Conservation (phyloP, 2,113 vertebrate genomes). For the Corythornis madagascariensis region DNA sequence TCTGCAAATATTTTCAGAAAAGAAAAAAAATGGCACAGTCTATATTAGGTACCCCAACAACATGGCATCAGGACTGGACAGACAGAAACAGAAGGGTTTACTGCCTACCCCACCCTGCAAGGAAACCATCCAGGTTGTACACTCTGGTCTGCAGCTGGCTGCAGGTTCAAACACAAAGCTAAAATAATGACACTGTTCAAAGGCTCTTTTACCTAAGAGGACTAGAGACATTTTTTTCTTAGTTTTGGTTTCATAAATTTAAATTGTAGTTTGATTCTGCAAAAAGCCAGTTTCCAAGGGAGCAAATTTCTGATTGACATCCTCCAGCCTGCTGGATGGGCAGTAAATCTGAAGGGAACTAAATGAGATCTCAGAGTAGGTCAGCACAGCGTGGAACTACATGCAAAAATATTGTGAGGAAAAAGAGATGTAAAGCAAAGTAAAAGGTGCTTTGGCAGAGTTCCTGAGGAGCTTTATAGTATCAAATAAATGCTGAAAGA, state of each 20-base stretch:
- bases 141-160: rapidly evolving
- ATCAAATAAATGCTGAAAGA: neutral
- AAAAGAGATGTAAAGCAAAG: neutral
- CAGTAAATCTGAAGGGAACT: neutral
- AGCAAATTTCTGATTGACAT: neutral
- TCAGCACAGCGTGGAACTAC: neutral
- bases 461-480: rapidly evolving
- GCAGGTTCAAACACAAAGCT: neutral
- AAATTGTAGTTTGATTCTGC: neutral
- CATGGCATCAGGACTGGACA: neutral
- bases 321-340: neutral
- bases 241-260: neutral
- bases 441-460: neutral
- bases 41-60: neutral
- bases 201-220: neutral
- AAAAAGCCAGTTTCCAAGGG: neutral
- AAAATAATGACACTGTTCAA: neutral
- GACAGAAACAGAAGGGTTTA: neutral
- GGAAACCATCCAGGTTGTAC: neutral
- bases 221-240: neutral
- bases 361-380: neutral
- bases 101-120: neutral
- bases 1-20: neutral
- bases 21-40: neutral
- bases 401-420: neutral